phyloP scores from a whole-genome alignment of 2,113 vertebrate species.

The Riparia riparia region DNA sequence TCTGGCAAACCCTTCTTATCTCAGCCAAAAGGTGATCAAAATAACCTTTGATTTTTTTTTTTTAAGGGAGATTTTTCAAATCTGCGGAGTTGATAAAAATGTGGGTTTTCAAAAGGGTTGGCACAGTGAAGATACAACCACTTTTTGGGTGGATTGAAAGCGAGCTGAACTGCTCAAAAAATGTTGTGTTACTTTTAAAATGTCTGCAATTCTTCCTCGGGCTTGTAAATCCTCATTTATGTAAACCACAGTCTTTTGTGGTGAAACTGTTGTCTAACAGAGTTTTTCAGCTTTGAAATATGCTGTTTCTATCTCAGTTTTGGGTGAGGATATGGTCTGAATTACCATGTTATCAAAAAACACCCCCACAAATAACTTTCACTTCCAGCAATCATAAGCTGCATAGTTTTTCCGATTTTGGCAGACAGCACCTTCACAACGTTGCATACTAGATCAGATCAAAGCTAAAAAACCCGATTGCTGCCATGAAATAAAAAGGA shows the following conservation, averaged over 20 bases:
- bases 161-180: not conserved
- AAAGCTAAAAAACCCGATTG: not conserved
- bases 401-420: slow-evolving; percentile 13
- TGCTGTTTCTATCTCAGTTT: not conserved
- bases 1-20: not conserved
- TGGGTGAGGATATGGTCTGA: slow-evolving; percentile 20
- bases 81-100: not conserved
- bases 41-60: slow-evolving; percentile 14
- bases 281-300: not conserved
- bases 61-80: not conserved
- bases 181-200: not conserved
- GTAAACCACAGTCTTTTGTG: slow-evolving; percentile 34
- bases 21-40: not conserved
- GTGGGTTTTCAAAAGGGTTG: not conserved
- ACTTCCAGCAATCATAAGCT: slow-evolving; percentile 23
- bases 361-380: not conserved
- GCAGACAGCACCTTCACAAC: not conserved
- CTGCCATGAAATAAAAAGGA: not conserved
- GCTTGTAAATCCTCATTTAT: slow-evolving; percentile 10
- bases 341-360: slow-evolving; percentile 41
- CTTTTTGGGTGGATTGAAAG: not conserved
- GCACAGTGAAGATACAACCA: not conserved
- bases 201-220: not conserved
- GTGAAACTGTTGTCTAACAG: not conserved
- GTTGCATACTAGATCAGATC: not conserved